These are phyloP conservation scores for Drosophila mettleri DNA, from an alignment of 2,888 invertebrate genomes.

Conservation along the genomic window DNA sequence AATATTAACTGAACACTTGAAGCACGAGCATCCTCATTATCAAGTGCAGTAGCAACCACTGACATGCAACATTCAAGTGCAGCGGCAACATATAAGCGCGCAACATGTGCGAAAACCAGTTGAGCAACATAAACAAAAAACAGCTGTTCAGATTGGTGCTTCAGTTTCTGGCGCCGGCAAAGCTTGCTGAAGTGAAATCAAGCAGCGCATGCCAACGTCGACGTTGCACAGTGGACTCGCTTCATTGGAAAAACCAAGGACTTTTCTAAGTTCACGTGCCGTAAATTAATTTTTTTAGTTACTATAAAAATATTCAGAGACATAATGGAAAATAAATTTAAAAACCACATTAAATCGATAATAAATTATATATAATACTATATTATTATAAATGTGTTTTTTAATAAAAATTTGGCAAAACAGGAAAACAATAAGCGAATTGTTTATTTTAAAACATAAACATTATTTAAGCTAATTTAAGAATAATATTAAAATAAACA, in stretches of 20 bases:
- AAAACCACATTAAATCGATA: too few relatives aligned
- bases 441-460: too few relatives aligned
- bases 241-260: not conserved
- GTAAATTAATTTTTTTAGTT: not conserved
- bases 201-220: slow-evolving; percentile 46
- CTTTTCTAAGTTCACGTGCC: too few relatives aligned
- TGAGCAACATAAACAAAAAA: slow-evolving; percentile 78
- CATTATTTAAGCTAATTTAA: too few relatives aligned
- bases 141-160: slow-evolving; percentile 67
- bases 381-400: too few relatives aligned
- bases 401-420: too few relatives aligned
- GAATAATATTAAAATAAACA: too few relatives aligned
- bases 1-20: slow-evolving; percentile 65
- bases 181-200: slow-evolving; percentile 77
- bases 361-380: too few relatives aligned
- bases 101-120: slow-evolving; percentile 63
- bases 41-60: slow-evolving; percentile 32
- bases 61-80: slow-evolving; percentile 52
- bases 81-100: slow-evolving; percentile 48
- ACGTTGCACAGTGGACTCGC: slow-evolving; percentile 41
- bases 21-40: slow-evolving; percentile 31
- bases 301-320: not conserved
- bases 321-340: too few relatives aligned
- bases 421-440: too few relatives aligned
- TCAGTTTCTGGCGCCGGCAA: slow-evolving; percentile 64